Conservation (phyloP, 2,888 invertebrate genomes). For the Spodoptera exigua region DNA sequence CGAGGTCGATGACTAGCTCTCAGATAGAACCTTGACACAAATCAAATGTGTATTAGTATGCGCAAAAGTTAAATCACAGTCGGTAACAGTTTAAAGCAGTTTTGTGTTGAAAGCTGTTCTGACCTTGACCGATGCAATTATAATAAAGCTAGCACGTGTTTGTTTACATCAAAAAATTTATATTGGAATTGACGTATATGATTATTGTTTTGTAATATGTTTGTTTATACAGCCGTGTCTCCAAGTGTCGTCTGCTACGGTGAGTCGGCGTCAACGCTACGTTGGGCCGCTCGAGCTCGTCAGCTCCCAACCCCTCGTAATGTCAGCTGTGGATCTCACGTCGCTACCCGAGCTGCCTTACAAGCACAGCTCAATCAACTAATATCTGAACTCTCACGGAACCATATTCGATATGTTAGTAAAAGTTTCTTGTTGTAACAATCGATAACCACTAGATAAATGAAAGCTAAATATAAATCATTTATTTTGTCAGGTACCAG, state of each 20-base stretch:
- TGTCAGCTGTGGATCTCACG: slow-evolving; percentile 42
- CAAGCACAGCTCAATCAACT: slow-evolving; percentile 82
- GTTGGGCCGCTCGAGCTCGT: slow-evolving; percentile 94
- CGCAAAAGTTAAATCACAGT: slow-evolving; percentile 11
- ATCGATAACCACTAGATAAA: background rate
- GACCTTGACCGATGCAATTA: slow-evolving; percentile 34
- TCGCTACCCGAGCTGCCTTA: slow-evolving; percentile 65
- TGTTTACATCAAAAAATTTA: slow-evolving; percentile 6
- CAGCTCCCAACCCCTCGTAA: slow-evolving; percentile 85
- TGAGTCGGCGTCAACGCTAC: slow-evolving; percentile 94
- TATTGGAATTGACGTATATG: background rate
- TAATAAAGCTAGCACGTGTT: slow-evolving; percentile 27
- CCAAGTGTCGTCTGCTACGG: slow-evolving; percentile 93
- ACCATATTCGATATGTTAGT: slow-evolving; percentile 79
- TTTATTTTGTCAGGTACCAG: slow-evolving; percentile 72
- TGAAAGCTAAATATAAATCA: slow-evolving; percentile 27
- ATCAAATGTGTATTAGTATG: slow-evolving; percentile 35
- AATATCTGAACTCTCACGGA: slow-evolving; percentile 74
- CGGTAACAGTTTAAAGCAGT: slow-evolving; percentile 14
- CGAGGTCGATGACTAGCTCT: slow-evolving; percentile 46
- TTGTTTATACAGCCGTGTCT: slow-evolving; percentile 90
- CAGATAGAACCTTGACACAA: slow-evolving; percentile 41
- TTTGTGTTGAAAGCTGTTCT: slow-evolving; percentile 27
- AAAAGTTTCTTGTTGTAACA: background rate
- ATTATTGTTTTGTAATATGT: background rate